phyloP scores from a whole-genome alignment of 2,888 invertebrate species.

The Platycheirus rosarum region DNA sequence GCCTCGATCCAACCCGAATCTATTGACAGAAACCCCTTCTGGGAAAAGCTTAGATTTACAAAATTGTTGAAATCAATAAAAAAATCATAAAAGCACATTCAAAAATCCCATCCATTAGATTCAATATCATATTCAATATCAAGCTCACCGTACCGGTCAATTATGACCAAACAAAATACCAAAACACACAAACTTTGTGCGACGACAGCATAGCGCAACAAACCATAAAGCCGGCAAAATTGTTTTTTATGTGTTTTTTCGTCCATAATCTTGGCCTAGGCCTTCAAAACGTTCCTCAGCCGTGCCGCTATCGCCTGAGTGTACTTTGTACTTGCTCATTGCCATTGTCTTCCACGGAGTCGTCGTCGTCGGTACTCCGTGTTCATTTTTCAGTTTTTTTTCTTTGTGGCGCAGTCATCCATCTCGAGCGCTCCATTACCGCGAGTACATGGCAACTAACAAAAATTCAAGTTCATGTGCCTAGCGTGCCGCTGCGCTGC shows the following conservation, averaged over 20 bases:
- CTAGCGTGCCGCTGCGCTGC: constrained; percentile 64
- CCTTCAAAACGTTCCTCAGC: constrained; percentile 70
- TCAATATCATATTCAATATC: too few species aligned
- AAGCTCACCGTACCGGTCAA: too few species aligned
- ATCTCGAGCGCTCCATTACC: constrained; percentile 64
- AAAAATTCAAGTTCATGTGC: constrained; percentile 72
- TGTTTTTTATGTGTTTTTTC: background rate
- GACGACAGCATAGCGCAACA: constrained; percentile 16
- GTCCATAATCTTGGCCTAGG: constrained; percentile 74
- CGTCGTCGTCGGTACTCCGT: background rate
- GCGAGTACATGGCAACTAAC: constrained; percentile 55
- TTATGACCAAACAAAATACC: constrained; percentile 27
- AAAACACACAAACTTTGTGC: background rate
- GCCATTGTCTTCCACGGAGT: constrained; percentile 62
- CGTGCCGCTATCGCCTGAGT: constrained; percentile 43
- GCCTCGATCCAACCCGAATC: too few species aligned
- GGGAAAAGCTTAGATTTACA: too few species aligned
- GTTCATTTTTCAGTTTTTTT: constrained; percentile 12
- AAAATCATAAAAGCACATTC: too few species aligned
- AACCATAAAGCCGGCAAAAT: constrained; percentile 60
- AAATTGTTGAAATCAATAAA: too few species aligned
- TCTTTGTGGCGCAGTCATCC: constrained; percentile 60
- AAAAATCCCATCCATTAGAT: too few species aligned
- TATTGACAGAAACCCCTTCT: too few species aligned
- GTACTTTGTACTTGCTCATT: constrained; percentile 56